Base-by-base conservation (phyloP, 2,797 vertebrate genomes). In the Knipowitschia caucasica region DNA sequence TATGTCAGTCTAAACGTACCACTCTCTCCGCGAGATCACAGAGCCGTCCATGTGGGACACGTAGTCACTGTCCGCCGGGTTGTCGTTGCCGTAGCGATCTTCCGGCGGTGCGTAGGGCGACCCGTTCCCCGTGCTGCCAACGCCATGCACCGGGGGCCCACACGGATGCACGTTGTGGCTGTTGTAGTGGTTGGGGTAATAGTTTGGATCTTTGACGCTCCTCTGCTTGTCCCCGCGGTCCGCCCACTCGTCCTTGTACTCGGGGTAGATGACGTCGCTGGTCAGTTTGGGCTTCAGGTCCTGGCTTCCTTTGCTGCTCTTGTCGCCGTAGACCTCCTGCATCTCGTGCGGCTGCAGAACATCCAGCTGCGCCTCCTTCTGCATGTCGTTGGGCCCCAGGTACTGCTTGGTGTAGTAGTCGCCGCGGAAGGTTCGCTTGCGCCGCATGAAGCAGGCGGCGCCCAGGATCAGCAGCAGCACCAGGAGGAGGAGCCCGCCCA, bases 371-470 rank as follows among this genome's bases (percentile, higher is more conserved):
- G 96, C 94, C 81, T 98, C 95, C 86, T 97, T 98, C 59, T 98
- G 95, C 94, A 98, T 97, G 88, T 98, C 95, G 11, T 94, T 93
- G 0, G 94, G 94, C 53, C 94, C 93, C 86, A 95, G 89, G 89
- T 98, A 99, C 88, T 95, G 97, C 78, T 99, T 98, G 82, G 96
- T 96, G 89, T 98, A 98, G 86, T 99, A 99, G 90, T 99, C 94
- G 21, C 96, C 96, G 24, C 95, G 89, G 83, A 99, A 99, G 69
- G 95, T 99, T 73, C 94, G 86, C n/a, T n/a, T n/a, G 57, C 94
- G 93, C 82, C 91, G 93, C 89, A 94, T 93, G 85, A 84, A 97
- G 81, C 93, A 89, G 52, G 78, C 75, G 59, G 89, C 92, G 38
- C 86, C 91, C 44, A 96, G 77, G 57, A 93, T 84, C 81, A 94